phyloP scores from a whole-genome alignment of 1,140 invertebrate species.

The Aphelenchoides besseyi region DNA sequence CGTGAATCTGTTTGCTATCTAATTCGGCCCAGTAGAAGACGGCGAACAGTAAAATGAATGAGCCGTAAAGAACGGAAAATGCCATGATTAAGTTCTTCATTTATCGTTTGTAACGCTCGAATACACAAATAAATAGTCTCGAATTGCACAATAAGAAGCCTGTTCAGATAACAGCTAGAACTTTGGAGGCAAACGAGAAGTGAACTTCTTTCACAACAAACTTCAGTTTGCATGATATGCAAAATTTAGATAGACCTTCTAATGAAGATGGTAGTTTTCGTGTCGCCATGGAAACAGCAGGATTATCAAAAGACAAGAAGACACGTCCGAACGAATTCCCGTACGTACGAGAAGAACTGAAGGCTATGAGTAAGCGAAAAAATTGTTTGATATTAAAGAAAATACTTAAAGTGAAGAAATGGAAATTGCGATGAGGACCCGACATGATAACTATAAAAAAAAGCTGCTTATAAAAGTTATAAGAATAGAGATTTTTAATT shows the following conservation, averaged over 20 bases:
- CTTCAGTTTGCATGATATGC: not conserved
- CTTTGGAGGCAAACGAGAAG: not conserved
- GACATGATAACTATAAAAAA: not conserved
- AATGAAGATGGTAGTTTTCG: too few relatives aligned
- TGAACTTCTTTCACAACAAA: not conserved
- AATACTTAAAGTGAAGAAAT: not conserved
- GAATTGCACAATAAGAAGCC: not conserved
- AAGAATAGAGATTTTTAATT: too few relatives aligned
- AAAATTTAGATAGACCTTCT: not conserved
- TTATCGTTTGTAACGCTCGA: conserved; percentile 17
- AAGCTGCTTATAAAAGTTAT: not conserved
- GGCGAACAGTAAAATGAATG: conserved; percentile 32
- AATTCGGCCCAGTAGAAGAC: conserved; percentile 33
- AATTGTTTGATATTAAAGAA: not conserved
- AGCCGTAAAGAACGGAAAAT: conserved; percentile 35
- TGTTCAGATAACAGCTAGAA: not conserved
- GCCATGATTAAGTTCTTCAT: conserved; percentile 34
- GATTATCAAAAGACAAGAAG: not conserved
- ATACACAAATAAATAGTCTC: not conserved
- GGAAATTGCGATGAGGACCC: conserved; percentile 7
- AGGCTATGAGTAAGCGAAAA: not conserved
- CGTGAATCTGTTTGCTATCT: not conserved
- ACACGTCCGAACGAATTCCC: not conserved
- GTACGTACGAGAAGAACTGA: not conserved
- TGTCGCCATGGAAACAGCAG: not conserved